Conservation (phyloP, 1,140 invertebrate genomes). For the Drosophila serrata region DNA sequence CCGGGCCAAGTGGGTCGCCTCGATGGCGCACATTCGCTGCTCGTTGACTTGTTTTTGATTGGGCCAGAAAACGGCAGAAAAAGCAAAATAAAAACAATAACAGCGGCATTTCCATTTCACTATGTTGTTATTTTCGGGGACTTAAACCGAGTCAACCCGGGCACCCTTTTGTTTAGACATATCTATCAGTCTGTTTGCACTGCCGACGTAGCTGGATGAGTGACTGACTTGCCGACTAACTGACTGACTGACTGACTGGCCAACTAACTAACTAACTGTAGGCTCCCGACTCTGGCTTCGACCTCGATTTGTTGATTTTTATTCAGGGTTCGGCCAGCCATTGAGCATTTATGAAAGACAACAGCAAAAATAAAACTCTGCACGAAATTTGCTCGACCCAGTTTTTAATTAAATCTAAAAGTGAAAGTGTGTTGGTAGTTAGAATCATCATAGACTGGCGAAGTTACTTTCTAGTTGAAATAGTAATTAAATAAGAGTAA, state of each 20-base stretch:
- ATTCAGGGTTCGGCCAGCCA: constrained; percentile 28
- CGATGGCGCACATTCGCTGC: constrained; percentile 1
- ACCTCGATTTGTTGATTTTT: constrained; percentile 47
- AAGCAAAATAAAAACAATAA: constrained; percentile 12
- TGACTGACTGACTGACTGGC: constrained; percentile 30
- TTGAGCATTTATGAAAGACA: constrained; percentile 62
- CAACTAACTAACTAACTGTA: constrained; percentile 28
- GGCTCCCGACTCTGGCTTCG: not conserved
- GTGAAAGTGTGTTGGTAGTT: constrained; percentile 39
- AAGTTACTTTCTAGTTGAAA: constrained; percentile 9
- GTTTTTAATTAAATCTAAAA: constrained; percentile 54
- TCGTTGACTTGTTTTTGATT: constrained; percentile 76
- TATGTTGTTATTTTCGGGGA: constrained; percentile 60
- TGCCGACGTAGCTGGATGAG: constrained; percentile 45
- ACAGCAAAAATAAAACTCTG: constrained; percentile 8
- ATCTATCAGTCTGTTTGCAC: constrained; percentile 69
- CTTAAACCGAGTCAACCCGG: constrained; percentile 33
- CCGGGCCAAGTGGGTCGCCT: constrained; percentile 45
- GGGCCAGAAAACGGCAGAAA: constrained; percentile 25
- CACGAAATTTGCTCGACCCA: constrained; percentile 40
- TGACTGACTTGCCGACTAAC: constrained; percentile 30
- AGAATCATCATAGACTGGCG: constrained; percentile 1
- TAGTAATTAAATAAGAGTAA: constrained; percentile 2
- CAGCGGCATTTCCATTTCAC: constrained; percentile 64
- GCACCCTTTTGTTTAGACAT: constrained; percentile 70